Evolutionary conservation across 2,797 vertebrate genomes (phyloP), one percentile per base, ranked within the genome.

Genomic region (Phaenicophaeus curvirostris): DNA sequence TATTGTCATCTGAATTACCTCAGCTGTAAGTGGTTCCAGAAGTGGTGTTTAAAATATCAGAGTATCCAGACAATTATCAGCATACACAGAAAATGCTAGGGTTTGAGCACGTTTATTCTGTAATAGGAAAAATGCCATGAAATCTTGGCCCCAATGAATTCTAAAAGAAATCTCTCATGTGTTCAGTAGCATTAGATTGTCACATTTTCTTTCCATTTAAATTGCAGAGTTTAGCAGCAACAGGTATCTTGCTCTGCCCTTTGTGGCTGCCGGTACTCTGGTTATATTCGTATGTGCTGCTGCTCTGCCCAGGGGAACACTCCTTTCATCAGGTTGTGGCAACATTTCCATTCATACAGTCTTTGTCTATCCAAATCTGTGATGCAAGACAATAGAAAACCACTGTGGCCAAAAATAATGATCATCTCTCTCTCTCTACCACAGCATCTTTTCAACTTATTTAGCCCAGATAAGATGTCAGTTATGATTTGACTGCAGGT

Each of bases 271-370:
- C 35, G 5, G 39, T 15, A 2, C 46, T 27, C 20, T 1, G 51
- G 27, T 6, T 23, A 15, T 6, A 57, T 30, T 31, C 1, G 0
- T 8, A 5, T 1, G 14, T 33, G 51, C 44, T 1, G 0, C 15
- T 8, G 73, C 37, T 51, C 55, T 11, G 30, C 2, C n/a, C 2
- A 3, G 59, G 27, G 31, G 27, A 69, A 8, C 5, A 0, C 7
- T 33, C 21, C 25, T 65, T 63, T 23, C 37, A 5, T 16, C 46
- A 12, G 10, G 10, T 0, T 25, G 35, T 5, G 33, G 48, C 37
- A n/a, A 23, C 5, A 0, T 31, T 61, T 30, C 80, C 11, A 4
- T 28, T 33, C n/a, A 1, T 21, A 25, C 17, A 8, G 16, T 6
- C 48, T 33, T 33, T 0, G 0, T 42, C 35, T 8, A 1, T 16